Percentiles rank a stretch among this genome's conserved stretches.
Evolutionary conservation across 2,888 invertebrate species (phyloP).

Genomic region (Patella depressa): DNA sequence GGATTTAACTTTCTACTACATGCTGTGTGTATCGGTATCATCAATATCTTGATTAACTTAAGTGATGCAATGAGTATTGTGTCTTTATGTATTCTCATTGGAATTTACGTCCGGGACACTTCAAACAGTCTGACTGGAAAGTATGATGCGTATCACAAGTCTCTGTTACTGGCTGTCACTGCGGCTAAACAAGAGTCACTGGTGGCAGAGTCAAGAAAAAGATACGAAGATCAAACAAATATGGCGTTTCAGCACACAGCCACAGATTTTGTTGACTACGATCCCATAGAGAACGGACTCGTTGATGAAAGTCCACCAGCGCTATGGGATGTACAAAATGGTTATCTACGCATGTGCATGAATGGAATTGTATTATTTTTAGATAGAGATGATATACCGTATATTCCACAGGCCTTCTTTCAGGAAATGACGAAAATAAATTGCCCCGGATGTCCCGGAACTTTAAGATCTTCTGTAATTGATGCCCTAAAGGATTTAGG

Average conservation of each 20-base stretch:
- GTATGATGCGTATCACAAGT: slow-evolving; percentile 9
- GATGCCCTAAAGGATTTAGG: slow-evolving; percentile 25
- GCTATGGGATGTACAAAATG: not conserved
- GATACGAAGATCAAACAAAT: not conserved
- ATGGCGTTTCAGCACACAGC: not conserved
- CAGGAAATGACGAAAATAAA: slow-evolving; percentile 26
- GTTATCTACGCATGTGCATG: not conserved
- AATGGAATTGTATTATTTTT: slow-evolving; percentile 22
- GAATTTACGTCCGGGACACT: slow-evolving; percentile 33
- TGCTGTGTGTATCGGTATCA: slow-evolving; percentile 24
- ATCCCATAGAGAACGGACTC: not conserved
- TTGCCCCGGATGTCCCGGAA: slow-evolving; percentile 27
- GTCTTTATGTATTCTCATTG: slow-evolving; percentile 26
- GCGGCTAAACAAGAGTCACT: not conserved
- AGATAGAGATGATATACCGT: slow-evolving; percentile 31
- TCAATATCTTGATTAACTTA: slow-evolving; percentile 27
- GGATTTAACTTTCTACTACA: slow-evolving; percentile 34
- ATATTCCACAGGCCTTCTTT: slow-evolving; percentile 29
- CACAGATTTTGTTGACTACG: not conserved
- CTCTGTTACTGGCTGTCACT: not conserved
- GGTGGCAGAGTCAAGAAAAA: not conserved
- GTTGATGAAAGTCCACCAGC: not conserved
- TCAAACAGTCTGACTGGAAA: slow-evolving; percentile 16
- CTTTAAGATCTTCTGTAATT: slow-evolving; percentile 21
- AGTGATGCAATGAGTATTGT: slow-evolving; percentile 28